phyloP scores from a whole-genome alignment of 2,888 invertebrate species.

The Latrodectus hesperus region DNA sequence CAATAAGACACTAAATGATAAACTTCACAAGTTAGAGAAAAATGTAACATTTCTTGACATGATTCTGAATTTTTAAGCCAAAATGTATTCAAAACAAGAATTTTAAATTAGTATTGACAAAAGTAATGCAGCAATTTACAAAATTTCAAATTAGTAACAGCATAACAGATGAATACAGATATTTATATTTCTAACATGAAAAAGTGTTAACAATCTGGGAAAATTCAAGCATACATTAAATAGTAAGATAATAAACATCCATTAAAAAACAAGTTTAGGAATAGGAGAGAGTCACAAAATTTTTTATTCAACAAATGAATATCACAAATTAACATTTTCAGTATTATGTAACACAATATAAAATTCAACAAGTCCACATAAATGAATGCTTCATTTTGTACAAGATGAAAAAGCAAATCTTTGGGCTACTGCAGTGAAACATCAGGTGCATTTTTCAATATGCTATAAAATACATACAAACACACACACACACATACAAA shows the following conservation, averaged over 20 bases:
- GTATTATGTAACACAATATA: slow-evolving; percentile 51
- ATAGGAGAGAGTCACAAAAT: slow-evolving; percentile 14
- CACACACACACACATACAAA: slow-evolving; percentile 34
- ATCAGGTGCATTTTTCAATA: slow-evolving; percentile 23
- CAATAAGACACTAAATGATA: not conserved
- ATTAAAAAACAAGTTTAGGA: slow-evolving; percentile 13
- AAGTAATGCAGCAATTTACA: not conserved
- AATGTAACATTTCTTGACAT: not conserved
- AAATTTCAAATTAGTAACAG: not conserved
- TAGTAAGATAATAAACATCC: not conserved
- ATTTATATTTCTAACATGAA: slow-evolving; percentile 1
- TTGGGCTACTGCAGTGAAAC: slow-evolving; percentile 56
- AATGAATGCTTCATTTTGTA: slow-evolving; percentile 52
- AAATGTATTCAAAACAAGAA: too few species aligned
- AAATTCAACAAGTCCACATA: slow-evolving; percentile 59
- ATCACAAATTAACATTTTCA: slow-evolving; percentile 63
- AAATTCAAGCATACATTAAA: not conserved
- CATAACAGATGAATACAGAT: not conserved
- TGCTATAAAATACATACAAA: slow-evolving; percentile 42
- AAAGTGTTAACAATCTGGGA: not conserved
- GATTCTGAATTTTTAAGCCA: too few species aligned
- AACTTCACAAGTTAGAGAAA: not conserved
- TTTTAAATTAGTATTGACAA: too few species aligned
- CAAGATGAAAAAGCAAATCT: slow-evolving; percentile 62
- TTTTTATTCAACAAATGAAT: slow-evolving; percentile 39